A percentile compares a stretch with the other conserved stretches of the same genome.
Conservation (phyloP, 2,113 vertebrate genomes). For the Microcebus tavaratra region DNA sequence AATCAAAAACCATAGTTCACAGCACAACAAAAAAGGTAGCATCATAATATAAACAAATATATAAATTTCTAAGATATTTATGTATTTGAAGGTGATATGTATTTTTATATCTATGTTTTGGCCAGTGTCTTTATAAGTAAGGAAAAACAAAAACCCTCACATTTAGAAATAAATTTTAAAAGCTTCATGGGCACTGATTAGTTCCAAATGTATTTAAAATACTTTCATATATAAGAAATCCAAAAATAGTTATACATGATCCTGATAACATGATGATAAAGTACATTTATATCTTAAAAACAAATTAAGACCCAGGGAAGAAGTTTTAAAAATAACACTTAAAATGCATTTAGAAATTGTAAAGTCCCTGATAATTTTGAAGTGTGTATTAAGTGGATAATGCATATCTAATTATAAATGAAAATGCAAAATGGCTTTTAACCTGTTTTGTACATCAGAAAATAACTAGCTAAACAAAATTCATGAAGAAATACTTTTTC, state of each 20-base stretch:
- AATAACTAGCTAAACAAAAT: background rate
- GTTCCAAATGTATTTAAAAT: background rate
- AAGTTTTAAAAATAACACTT: constrained; percentile 54
- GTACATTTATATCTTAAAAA: constrained; percentile 23
- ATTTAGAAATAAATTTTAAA: background rate
- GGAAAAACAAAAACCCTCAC: background rate
- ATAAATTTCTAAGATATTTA: background rate
- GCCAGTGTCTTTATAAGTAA: background rate
- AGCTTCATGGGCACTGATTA: background rate
- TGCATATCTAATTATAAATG: constrained; percentile 45
- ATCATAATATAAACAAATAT: background rate
- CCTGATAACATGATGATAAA: background rate
- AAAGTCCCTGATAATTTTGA: background rate
- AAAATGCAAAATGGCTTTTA: constrained; percentile 58
- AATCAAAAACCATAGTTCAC: background rate
- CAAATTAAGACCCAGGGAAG: constrained; percentile 38
- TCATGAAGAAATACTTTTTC: background rate
- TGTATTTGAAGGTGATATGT: background rate
- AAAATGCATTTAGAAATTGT: constrained; percentile 8
- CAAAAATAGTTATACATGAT: background rate
- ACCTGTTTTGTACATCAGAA: background rate
- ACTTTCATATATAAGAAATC: background rate
- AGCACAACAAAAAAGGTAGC: background rate
- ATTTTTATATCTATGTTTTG: background rate
- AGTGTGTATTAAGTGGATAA: constrained; percentile 46